These are phyloP conservation scores for Oncorhynchus kisutch DNA, from an alignment of 2,113 vertebrate species.

Conservation along the genomic window DNA sequence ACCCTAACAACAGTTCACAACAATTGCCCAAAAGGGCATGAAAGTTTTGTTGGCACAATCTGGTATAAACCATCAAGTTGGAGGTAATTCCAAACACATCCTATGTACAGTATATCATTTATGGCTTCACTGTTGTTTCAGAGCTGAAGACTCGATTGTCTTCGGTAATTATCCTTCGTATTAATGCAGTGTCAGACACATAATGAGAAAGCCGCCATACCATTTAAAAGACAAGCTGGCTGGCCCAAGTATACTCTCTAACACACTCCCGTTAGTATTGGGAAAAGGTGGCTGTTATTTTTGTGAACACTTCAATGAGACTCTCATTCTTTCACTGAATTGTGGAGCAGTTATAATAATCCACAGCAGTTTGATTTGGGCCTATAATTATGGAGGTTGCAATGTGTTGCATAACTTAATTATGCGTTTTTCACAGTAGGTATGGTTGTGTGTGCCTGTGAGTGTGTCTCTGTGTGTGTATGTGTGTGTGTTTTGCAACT, in stretches of 20 bases:
- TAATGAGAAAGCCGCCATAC: not conserved
- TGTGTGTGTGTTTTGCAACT: not conserved
- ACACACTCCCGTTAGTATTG: too few relatives aligned
- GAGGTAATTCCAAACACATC: too few relatives aligned
- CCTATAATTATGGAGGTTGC: not conserved
- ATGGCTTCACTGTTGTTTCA: not conserved
- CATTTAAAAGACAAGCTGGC: not conserved
- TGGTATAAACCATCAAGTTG: too few relatives aligned
- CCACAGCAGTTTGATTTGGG: slow-evolving; percentile 23
- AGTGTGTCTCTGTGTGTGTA: too few relatives aligned
- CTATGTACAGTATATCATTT: not conserved
- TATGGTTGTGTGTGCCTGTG: not conserved
- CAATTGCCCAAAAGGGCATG: not conserved
- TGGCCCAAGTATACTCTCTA: not conserved
- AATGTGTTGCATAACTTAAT: slow-evolving; percentile 28
- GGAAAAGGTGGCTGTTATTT: too few relatives aligned
- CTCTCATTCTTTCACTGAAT: not conserved
- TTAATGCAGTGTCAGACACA: not conserved
- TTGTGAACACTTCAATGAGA: too few relatives aligned
- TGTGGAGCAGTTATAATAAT: not conserved
- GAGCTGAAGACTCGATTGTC: not conserved
- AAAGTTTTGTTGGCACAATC: not conserved
- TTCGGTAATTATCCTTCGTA: not conserved
- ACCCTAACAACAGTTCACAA: not conserved
- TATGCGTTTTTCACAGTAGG: slow-evolving; percentile 2